A percentile compares a stretch with the other conserved stretches of the same genome.
Evolutionary conservation across 2,888 invertebrate species (phyloP).

Genomic region (Euzophera pinguis): DNA sequence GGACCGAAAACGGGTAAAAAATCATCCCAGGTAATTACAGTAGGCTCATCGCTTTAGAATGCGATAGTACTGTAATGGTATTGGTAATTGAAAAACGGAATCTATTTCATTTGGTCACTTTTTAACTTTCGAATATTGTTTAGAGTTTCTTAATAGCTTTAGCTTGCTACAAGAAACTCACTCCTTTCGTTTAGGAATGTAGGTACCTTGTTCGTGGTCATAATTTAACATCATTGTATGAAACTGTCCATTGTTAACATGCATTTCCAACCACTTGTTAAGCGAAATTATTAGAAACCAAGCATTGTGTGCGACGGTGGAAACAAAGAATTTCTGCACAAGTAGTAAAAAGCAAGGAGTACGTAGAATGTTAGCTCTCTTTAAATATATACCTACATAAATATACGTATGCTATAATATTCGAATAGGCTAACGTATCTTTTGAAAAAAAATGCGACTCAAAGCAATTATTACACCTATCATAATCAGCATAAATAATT

Average conservation of each 20-base stretch:
- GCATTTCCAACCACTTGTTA: constrained; percentile 55
- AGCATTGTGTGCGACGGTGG: constrained; percentile 52
- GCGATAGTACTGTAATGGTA: constrained; percentile 42
- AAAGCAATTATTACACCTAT: too few species aligned
- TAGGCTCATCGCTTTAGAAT: constrained; percentile 60
- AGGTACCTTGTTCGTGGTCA: constrained; percentile 31
- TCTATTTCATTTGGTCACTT: constrained; percentile 17
- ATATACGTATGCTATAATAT: not conserved
- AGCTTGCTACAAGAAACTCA: too few species aligned
- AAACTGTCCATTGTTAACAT: constrained; percentile 41
- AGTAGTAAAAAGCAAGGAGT: constrained; percentile 57
- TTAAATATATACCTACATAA: too few species aligned
- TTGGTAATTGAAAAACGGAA: constrained; percentile 40
- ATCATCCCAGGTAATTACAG: constrained; percentile 70
- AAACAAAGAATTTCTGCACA: constrained; percentile 65
- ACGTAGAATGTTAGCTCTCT: constrained; percentile 44
- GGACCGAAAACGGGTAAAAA: constrained; percentile 71
- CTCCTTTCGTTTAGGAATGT: too few species aligned
- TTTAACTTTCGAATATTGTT: not conserved
- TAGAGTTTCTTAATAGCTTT: constrained; percentile 25
- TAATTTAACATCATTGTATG: constrained; percentile 31
- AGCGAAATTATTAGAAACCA: constrained; percentile 64
- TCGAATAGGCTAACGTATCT: not conserved
- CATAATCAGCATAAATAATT: not conserved
- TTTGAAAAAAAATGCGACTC: not conserved